These are phyloP conservation scores for Emberiza fucata DNA, from an alignment of 2,113 vertebrate genomes.

Conservation along the genomic window DNA sequence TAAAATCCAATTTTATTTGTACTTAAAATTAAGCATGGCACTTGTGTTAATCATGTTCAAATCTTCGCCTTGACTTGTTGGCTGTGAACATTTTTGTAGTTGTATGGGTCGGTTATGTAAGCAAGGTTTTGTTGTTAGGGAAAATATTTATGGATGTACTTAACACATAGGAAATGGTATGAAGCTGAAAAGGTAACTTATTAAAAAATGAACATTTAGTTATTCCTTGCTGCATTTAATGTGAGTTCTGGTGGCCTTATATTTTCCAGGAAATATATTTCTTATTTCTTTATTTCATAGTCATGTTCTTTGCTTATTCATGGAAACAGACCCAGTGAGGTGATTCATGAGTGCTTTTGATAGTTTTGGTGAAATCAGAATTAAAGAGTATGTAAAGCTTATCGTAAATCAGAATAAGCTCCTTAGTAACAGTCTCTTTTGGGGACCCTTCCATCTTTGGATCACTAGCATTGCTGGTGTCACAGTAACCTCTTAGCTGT, in stretches of 20 bases:
- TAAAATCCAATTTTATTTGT: neutral
- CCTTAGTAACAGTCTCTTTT: neutral
- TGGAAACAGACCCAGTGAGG: neutral
- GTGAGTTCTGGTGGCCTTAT: neutral
- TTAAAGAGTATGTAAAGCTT: neutral
- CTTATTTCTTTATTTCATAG: neutral
- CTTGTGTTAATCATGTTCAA: neutral
- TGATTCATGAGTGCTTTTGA: neutral
- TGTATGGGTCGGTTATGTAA: neutral
- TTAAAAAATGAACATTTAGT: neutral
- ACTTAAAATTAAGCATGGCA: neutral
- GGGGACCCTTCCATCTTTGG: neutral
- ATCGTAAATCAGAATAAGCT: neutral
- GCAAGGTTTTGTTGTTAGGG: neutral
- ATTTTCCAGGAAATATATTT: neutral
- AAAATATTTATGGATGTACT: neutral
- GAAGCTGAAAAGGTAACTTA: neutral
- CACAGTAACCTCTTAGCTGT: neutral
- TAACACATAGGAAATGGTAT: neutral
- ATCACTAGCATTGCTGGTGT: neutral
- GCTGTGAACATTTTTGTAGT: neutral
- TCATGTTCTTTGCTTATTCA: neutral
- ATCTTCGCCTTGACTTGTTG: neutral
- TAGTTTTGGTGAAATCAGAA: neutral
- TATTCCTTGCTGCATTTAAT: neutral